These are phyloP conservation scores for Drosophila siamana DNA, from an alignment of 2,888 invertebrate genomes.

Conservation along the genomic window DNA sequence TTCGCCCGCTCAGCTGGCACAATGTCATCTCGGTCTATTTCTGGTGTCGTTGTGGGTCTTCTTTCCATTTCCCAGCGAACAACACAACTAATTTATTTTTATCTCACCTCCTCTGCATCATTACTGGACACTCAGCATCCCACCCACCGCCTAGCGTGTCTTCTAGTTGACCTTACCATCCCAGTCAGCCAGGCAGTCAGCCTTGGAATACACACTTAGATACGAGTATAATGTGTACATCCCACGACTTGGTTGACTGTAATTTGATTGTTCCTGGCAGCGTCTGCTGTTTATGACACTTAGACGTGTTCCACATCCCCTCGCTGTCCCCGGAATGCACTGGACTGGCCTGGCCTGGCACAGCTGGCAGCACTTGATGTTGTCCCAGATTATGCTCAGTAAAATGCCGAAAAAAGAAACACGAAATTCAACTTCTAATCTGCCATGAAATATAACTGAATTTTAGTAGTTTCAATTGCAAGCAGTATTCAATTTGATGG, in stretches of 20 bases:
- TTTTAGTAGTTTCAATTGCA: not conserved
- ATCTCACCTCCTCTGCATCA: not conserved
- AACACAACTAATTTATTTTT: constrained; percentile 1
- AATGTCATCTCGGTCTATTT: not conserved
- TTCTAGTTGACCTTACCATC: not conserved
- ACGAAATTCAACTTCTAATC: not conserved
- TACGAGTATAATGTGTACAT: not conserved
- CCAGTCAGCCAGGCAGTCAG: not conserved
- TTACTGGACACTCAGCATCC: not conserved
- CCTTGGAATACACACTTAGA: not conserved
- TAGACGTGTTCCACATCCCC: constrained; percentile 21
- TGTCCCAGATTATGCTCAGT: too few species aligned
- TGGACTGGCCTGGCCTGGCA: too few species aligned
- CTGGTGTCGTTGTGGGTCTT: not conserved
- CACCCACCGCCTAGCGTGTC: too few species aligned
- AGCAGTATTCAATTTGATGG: not conserved
- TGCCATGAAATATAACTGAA: not conserved
- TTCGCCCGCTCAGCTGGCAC: not conserved
- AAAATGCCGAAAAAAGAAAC: not conserved
- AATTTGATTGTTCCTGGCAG: constrained; percentile 41
- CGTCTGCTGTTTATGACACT: constrained; percentile 43
- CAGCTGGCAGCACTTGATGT: not conserved
- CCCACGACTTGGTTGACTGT: not conserved
- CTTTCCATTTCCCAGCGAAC: not conserved
- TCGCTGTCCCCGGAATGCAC: too few species aligned